Evolutionary conservation across 2,888 invertebrate genomes (phyloP), one percentile per base, ranked within the genome.

Genomic region (Metacarcinus magister): DNA sequence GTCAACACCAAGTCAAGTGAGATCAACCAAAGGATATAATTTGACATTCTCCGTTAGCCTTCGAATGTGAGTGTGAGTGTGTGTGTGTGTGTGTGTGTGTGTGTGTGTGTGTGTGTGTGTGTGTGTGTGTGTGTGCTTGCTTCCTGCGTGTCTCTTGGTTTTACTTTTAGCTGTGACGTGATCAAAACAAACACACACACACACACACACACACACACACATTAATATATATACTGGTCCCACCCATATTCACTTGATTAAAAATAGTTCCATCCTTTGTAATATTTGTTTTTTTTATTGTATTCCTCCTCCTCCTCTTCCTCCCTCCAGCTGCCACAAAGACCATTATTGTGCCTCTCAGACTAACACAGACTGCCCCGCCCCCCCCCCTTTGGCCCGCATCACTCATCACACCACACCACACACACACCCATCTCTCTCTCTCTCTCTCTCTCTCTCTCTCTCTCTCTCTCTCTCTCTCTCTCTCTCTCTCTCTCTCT

Each of bases 391-490:
- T 46, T 0, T 28, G 10, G n/a, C 28, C 75, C 28, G 44, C 19
- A 44, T 43, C 43, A 19, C 75, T 43, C 75, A 32, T n/a, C 1
- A n/a, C 28, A 44, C 28, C n/a, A 13, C 7, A 5, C 7, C 82
- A 1, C 28, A 75, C 75, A 75, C 28, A 0, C 44, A 19, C 8
- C 91, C 8, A 44, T 2, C 43, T 43, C 91, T 91, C 91, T 43
- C 91, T 91, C 91, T 60, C 60, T 60, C 60, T 60, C 60, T 91
- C 43, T 43, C 91, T 91, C 91, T 43, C 91, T 91, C 91, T 46
- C 46, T 46, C 54, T 54, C 54, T 54, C 54, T 54, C 54, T 54
- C 44, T 91, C 91, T 44, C 44, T 91, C 44, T 46, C 44, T 91
- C 91, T 67, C 67, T 67, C 67, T 67, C 67, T 67, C 67, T 67